A percentile compares a stretch with the other conserved stretches of the same genome.
phyloP scores from a whole-genome alignment of 2,113 vertebrate species.

The Trichomycterus rosablanca region DNA sequence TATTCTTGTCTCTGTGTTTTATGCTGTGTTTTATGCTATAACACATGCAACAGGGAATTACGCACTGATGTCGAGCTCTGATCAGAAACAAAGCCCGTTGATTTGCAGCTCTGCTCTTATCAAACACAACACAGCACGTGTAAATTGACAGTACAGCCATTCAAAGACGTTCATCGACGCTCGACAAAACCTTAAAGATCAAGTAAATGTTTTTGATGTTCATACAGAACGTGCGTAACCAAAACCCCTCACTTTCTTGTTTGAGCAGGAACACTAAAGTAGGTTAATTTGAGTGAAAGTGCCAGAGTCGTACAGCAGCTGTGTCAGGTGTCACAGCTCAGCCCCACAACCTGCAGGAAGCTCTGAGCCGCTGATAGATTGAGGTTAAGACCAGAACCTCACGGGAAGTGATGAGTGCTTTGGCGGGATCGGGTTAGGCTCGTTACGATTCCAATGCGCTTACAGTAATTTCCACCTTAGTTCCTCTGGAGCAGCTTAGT shows the following conservation, averaged over 20 bases:
- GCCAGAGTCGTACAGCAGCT: constrained; percentile 17
- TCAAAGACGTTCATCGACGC: too few species aligned
- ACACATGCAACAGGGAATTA: too few species aligned
- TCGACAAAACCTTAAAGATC: constrained; percentile 10
- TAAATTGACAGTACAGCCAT: too few species aligned
- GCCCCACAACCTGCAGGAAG: constrained; percentile 31
- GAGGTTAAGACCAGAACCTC: constrained; percentile 55
- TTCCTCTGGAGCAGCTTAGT: constrained; percentile 11
- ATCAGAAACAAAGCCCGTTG: too few species aligned
- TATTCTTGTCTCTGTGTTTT: too few species aligned
- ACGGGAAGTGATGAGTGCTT: constrained; percentile 40
- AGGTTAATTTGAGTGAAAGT: constrained; percentile 31
- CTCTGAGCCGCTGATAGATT: constrained; percentile 58
- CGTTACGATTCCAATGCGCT: constrained; percentile 32
- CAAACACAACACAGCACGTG: too few species aligned
- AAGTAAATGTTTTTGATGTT: constrained; percentile 1
- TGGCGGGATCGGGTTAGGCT: constrained; percentile 48
- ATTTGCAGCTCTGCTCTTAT: too few species aligned
- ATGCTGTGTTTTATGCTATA: too few species aligned
- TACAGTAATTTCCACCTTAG: not conserved
- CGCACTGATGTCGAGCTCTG: too few species aligned
- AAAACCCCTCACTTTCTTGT: not conserved
- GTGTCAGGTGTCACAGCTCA: constrained; percentile 44
- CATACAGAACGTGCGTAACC: not conserved
- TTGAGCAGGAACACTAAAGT: constrained; percentile 10